Percentiles rank a stretch among this genome's conserved stretches.
These are phyloP conservation scores for Tarsius wallacei DNA, from an alignment of 2,797 vertebrate species.

Conservation along the genomic window DNA sequence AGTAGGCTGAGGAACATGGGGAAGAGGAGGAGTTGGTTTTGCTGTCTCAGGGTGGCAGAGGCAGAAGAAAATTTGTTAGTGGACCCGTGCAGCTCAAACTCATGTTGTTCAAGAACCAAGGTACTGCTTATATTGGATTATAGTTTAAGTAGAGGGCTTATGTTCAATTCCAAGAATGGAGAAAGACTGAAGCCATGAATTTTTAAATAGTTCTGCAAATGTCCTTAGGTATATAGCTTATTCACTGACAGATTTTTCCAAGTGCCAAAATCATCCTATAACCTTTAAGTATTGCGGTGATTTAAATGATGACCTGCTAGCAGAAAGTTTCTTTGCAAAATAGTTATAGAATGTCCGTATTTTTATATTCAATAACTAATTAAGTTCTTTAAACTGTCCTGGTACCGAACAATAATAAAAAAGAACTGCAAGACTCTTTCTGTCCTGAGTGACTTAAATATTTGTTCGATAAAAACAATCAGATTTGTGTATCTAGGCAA, in stretches of 20 bases:
- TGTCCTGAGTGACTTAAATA: conserved; percentile 45
- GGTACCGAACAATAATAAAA: not conserved
- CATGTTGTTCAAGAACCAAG: conserved; percentile 14
- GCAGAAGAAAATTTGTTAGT: not conserved
- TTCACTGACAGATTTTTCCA: conserved; percentile 19
- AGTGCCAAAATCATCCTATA: not conserved
- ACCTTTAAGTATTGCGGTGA: not conserved
- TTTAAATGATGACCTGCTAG: not conserved
- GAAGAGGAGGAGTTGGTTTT: not conserved
- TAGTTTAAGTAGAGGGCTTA: conserved; percentile 72
- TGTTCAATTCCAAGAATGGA: conserved; percentile 9
- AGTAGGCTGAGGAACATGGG: not conserved
- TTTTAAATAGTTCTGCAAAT: conserved; percentile 58
- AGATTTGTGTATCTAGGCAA: not conserved
- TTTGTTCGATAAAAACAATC: conserved; percentile 56
- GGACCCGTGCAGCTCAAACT: not conserved
- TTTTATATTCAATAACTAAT: not conserved
- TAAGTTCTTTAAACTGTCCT: not conserved
- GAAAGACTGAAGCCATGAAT: conserved; percentile 13
- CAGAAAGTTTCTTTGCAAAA: not conserved
- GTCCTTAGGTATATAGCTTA: conserved; percentile 21
- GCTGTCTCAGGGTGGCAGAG: not conserved
- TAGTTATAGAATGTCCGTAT: not conserved
- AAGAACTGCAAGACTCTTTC: conserved; percentile 10
- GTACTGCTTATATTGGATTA: conserved; percentile 60